A percentile compares a stretch with the other conserved stretches of the same genome.
These are phyloP conservation scores for Ostrea edulis DNA, from an alignment of 1,140 invertebrate species.

Conservation along the genomic window DNA sequence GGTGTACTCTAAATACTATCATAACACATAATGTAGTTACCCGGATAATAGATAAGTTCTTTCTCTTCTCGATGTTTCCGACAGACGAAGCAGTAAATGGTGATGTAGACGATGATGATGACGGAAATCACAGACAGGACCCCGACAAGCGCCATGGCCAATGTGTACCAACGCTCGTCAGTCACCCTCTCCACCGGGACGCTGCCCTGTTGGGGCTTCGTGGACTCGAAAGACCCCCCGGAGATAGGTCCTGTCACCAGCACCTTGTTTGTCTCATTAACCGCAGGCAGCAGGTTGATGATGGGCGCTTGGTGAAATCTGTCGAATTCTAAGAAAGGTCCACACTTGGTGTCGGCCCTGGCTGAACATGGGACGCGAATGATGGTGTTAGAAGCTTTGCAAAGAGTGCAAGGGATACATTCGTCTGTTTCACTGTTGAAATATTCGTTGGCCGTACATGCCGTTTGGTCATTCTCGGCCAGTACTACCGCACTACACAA, in stretches of 20 bases:
- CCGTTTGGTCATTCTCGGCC: background rate
- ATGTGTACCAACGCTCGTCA: conserved; percentile 53
- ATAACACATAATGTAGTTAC: conserved; percentile 35
- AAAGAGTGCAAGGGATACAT: conserved; percentile 50
- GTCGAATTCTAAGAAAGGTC: conserved; percentile 62
- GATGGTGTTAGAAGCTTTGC: conserved; percentile 47
- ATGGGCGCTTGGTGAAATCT: conserved; percentile 57
- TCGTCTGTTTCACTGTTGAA: conserved; percentile 18
- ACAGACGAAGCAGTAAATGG: conserved; percentile 55
- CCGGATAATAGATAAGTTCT: conserved; percentile 54
- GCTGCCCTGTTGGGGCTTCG: background rate
- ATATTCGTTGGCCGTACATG: conserved; percentile 44
- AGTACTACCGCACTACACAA: background rate
- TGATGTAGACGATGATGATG: conserved; percentile 48
- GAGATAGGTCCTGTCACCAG: background rate
- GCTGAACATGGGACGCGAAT: conserved; percentile 52
- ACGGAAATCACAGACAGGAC: conserved; percentile 49
- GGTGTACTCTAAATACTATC: background rate
- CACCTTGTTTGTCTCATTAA: conserved; percentile 27
- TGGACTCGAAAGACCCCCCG: background rate
- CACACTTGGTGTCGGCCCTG: conserved; percentile 53
- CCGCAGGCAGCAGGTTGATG: conserved; percentile 44
- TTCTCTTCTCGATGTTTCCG: conserved; percentile 49
- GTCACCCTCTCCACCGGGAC: conserved; percentile 36
- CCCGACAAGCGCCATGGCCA: conserved; percentile 55